These are phyloP conservation scores for Temnothorax curvispinosus DNA, from an alignment of 1,140 invertebrate genomes.

Conservation along the genomic window DNA sequence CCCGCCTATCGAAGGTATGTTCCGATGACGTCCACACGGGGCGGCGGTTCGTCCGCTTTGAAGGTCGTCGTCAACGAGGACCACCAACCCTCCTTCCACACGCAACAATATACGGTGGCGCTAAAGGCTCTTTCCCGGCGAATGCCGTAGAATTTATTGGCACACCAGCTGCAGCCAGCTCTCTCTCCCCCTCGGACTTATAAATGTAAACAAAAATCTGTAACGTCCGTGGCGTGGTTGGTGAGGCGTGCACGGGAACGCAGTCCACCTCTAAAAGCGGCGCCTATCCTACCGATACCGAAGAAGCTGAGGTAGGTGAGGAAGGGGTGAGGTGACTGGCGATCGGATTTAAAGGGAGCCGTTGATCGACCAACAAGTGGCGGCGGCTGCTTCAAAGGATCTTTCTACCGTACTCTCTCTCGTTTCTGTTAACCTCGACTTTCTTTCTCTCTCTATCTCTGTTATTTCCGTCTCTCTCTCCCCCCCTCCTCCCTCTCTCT, in stretches of 20 bases:
- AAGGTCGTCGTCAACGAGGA: constrained; percentile 54
- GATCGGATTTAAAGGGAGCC: constrained; percentile 85
- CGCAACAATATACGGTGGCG: constrained; percentile 65
- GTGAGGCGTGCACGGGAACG: constrained; percentile 79
- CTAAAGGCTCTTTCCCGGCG: constrained; percentile 68
- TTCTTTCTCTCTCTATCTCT: constrained; percentile 35
- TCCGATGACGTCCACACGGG: constrained; percentile 47
- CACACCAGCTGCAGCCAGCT: constrained; percentile 57
- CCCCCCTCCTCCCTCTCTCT: neutral
- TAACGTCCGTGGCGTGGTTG: constrained; percentile 75
- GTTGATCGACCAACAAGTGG: constrained; percentile 85
- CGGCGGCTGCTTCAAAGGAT: constrained; percentile 84
- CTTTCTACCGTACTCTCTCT: constrained; percentile 72
- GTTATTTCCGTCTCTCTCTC: constrained; percentile 62
- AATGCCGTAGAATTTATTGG: constrained; percentile 75
- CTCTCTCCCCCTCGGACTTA: constrained; percentile 69
- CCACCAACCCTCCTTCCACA: constrained; percentile 21
- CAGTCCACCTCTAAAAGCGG: constrained; percentile 80
- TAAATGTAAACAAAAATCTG: constrained; percentile 83
- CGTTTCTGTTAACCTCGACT: constrained; percentile 63
- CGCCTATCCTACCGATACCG: constrained; percentile 78
- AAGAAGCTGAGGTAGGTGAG: constrained; percentile 62
- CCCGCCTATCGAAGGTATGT: constrained; percentile 35
- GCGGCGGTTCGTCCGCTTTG: constrained; percentile 60
- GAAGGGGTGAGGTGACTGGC: constrained; percentile 76